phyloP scores from a whole-genome alignment of 2,888 invertebrate species.

The Notodromas monacha region DNA sequence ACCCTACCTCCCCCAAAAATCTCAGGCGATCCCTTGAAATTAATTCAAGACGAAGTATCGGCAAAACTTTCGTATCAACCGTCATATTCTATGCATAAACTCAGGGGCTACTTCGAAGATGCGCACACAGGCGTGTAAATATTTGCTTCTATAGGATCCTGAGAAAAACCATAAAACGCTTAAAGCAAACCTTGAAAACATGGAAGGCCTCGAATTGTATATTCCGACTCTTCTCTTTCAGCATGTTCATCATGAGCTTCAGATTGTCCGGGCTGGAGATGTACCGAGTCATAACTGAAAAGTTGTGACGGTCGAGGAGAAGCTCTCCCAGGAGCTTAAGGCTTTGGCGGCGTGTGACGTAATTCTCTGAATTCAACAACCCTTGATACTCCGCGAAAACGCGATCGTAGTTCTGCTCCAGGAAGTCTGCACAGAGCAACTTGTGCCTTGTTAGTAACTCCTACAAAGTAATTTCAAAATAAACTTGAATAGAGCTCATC shows the following conservation, averaged over 20 bases:
- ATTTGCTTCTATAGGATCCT: no score
- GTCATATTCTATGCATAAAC: no score
- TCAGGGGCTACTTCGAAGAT: no score
- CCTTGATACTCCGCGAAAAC: slow-evolving; percentile 78
- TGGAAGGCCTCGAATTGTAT: slow-evolving; percentile 99
- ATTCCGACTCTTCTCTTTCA: slow-evolving; percentile 92
- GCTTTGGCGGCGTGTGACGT: slow-evolving; percentile 93
- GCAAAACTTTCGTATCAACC: no score
- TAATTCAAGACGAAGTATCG: no score
- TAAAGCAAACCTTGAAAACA: slow-evolving; percentile 95
- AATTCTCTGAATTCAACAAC: slow-evolving; percentile 91
- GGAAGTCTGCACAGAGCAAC: slow-evolving; percentile 81
- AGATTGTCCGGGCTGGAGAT: slow-evolving; percentile 98
- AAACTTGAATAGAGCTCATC: not conserved
- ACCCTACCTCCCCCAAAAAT: no score
- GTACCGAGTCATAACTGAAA: slow-evolving; percentile 86
- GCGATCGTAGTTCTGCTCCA: slow-evolving; percentile 94
- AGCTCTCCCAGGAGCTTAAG: slow-evolving; percentile 87
- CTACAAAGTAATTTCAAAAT: slow-evolving; percentile 21
- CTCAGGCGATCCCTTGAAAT: no score
- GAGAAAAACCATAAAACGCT: no score
- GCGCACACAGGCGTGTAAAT: no score
- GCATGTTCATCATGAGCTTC: slow-evolving; percentile 99
- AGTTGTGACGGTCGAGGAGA: slow-evolving; percentile 91
- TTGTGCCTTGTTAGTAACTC: slow-evolving; percentile 76